These are phyloP conservation scores for Lates calcarifer DNA, from an alignment of 2,113 vertebrate species.

Conservation along the genomic window DNA sequence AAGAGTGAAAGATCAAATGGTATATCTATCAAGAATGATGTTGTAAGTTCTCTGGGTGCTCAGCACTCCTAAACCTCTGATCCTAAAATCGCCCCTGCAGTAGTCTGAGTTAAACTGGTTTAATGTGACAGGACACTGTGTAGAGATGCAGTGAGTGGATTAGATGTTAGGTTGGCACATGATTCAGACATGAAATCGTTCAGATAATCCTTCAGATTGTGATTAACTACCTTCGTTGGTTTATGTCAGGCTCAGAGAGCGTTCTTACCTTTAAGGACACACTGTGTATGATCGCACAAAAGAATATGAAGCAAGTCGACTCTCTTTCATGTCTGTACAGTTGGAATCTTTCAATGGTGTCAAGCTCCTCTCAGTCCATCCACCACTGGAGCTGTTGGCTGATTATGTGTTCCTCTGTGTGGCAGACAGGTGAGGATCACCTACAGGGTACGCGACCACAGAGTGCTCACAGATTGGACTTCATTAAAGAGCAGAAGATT, in stretches of 20 bases:
- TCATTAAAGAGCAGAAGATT: slow-evolving; percentile 81
- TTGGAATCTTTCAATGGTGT: slow-evolving; percentile 62
- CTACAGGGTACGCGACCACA: slow-evolving; percentile 63
- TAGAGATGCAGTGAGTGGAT: background rate
- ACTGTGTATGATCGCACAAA: slow-evolving; percentile 59
- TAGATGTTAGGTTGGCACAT: too few species aligned
- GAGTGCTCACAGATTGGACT: slow-evolving; percentile 80
- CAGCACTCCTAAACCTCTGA: too few species aligned
- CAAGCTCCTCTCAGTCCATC: slow-evolving; percentile 21
- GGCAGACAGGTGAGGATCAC: slow-evolving; percentile 55
- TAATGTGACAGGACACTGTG: background rate
- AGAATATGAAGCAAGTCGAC: slow-evolving; percentile 54
- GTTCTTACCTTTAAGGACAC: slow-evolving; percentile 44
- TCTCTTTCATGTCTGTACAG: slow-evolving; percentile 63
- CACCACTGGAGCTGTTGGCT: slow-evolving; percentile 43
- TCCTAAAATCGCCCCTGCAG: too few species aligned
- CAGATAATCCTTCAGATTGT: slow-evolving; percentile 23
- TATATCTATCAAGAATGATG: too few species aligned
- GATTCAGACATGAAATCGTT: slow-evolving; percentile 19
- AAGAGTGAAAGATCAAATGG: too few species aligned
- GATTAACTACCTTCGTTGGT: slow-evolving; percentile 13
- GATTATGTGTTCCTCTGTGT: slow-evolving; percentile 65
- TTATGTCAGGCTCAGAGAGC: background rate
- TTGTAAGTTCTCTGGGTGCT: too few species aligned
- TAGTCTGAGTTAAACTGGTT: too few species aligned